Base-by-base conservation (phyloP, 2,113 vertebrate genomes). In the Antechinus flavipes region DNA sequence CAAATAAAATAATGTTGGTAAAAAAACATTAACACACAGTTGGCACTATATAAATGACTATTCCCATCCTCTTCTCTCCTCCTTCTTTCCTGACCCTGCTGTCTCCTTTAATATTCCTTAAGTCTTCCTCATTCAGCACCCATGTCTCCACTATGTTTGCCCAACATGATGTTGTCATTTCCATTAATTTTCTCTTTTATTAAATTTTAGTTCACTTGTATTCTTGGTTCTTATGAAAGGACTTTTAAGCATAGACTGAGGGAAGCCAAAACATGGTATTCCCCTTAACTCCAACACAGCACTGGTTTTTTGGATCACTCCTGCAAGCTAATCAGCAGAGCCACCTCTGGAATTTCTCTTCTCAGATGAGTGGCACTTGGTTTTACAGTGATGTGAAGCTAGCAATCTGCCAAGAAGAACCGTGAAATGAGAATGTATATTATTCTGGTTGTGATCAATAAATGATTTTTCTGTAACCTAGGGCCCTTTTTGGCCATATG, bases 401-500 rank as follows among this genome's bases (percentile, higher is more conserved):
- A n/a, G 90, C 26, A 93, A 23, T 55, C 54, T 96, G 55, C 47
- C 68, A 84, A 84, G 68, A 84, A 84, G 68, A 42, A 84, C 68
- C 35, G 7, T 84, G 68, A 84, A 58, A 4, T 91, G 24, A 89
- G 94, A 91, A 52, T 23, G 23, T 92, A 46, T n/a, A 68, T 92
- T 27, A 89, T 68, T 95, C 94, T 95, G 92, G 26, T 95, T 89
- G 9, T 94, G 54, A 92, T 68, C 61, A 94, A 68, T 12, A 23
- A 42, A 84, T 84, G 68, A 55, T 52, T 76, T 35, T 61, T 95
- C 68, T 84, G 0, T 89, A 95, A 90, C 52, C 26, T 8, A 84
- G 19, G 68, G 35, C 5, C 0, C 1, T 94, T 47, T 27, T 95
- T n/a, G 76, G 54, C 23, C 54, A 68, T 93, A 91, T 91, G 90